A percentile compares a stretch with the other conserved stretches of the same genome.
phyloP scores from a whole-genome alignment of 2,888 invertebrate genomes.

The Abrostola tripartita region DNA sequence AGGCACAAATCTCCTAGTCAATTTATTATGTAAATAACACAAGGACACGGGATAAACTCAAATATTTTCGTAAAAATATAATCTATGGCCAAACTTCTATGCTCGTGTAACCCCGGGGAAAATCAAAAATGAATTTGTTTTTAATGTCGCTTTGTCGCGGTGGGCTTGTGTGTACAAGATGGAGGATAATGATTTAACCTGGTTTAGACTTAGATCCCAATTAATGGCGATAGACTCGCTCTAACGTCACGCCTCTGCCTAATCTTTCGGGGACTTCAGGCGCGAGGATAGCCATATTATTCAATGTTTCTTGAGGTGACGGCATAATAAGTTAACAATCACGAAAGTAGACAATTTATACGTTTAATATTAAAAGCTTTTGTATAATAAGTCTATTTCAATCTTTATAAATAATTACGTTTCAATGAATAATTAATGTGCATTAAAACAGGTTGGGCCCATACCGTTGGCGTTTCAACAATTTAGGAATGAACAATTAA shows the following conservation, averaged over 20 bases:
- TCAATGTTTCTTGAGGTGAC: too few relatives aligned
- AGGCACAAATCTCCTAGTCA: conserved; percentile 38
- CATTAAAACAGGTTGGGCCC: conserved; percentile 31
- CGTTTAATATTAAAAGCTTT: conserved; percentile 50
- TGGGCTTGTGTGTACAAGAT: too few relatives aligned
- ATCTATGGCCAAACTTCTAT: conserved; percentile 37
- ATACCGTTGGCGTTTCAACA: conserved; percentile 33
- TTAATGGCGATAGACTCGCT: too few relatives aligned
- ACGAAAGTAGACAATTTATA: conserved; percentile 37
- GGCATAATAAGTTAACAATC: conserved; percentile 33
- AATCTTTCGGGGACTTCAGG: too few relatives aligned
- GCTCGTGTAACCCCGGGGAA: conserved; percentile 15
- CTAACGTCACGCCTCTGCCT: too few relatives aligned
- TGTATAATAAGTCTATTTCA: conserved; percentile 41
- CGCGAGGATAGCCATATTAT: too few relatives aligned
- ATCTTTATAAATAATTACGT: conserved; percentile 52
- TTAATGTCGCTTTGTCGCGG: conserved; percentile 40
- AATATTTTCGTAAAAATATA: conserved; percentile 41
- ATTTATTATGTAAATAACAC: conserved; percentile 52
- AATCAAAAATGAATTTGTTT: conserved; percentile 51
- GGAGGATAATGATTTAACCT: too few relatives aligned
- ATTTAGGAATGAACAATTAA: conserved; percentile 41
- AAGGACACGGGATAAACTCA: conserved; percentile 34
- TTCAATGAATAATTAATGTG: conserved; percentile 51
- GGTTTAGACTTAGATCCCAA: too few relatives aligned